These are phyloP conservation scores for Theretra japonica DNA, from an alignment of 2,888 invertebrate genomes.

Conservation along the genomic window DNA sequence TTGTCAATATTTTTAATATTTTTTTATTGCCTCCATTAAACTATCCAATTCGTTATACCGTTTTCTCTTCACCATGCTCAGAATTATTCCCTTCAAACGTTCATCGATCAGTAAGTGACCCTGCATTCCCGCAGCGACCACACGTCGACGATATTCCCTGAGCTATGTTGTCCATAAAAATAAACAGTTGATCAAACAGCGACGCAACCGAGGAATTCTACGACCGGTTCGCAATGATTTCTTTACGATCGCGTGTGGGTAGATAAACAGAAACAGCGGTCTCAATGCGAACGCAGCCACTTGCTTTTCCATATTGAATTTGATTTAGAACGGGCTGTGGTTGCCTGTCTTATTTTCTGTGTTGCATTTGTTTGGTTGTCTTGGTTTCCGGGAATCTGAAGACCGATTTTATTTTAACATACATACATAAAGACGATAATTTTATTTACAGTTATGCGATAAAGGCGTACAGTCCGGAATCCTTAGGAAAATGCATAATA, in stretches of 20 bases:
- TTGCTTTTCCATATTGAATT: slow-evolving; percentile 26
- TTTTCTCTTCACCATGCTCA: too few species aligned
- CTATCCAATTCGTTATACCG: too few species aligned
- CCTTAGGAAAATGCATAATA: too few species aligned
- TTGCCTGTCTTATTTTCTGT: slow-evolving; percentile 8
- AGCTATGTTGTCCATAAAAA: background rate
- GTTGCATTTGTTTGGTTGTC: background rate
- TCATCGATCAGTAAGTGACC: too few species aligned
- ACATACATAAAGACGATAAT: background rate
- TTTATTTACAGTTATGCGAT: too few species aligned
- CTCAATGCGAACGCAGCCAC: slow-evolving; percentile 13
- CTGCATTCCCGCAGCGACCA: background rate
- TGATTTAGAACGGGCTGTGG: slow-evolving; percentile 21
- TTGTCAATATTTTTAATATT: too few species aligned
- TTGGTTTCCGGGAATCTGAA: background rate
- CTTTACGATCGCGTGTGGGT: slow-evolving; percentile 23
- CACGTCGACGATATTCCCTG: background rate
- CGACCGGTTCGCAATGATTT: slow-evolving; percentile 25
- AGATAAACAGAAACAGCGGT: slow-evolving; percentile 14
- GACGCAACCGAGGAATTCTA: slow-evolving; percentile 20
- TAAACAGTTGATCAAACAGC: background rate
- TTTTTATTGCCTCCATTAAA: too few species aligned
- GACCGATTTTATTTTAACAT: background rate
- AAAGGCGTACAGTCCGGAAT: too few species aligned
- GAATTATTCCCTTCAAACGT: too few species aligned